Base-by-base conservation (phyloP, 2,888 invertebrate species). In the Callosobruchus maculatus region DNA sequence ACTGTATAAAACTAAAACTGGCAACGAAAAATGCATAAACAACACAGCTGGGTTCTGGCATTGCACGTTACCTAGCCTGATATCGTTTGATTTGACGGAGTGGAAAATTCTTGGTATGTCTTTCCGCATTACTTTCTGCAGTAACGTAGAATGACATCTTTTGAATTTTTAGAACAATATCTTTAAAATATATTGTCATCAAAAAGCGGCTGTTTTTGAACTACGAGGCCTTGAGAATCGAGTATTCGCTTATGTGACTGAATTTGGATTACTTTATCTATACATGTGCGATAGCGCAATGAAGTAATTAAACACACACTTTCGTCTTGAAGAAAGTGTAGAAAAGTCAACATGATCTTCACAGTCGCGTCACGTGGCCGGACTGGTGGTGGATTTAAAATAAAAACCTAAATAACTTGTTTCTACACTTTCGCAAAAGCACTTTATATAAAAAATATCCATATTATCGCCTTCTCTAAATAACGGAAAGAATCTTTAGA, bases 401-500 rank as follows among this genome's bases (percentile, higher is more conserved):
- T 13, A 13, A 49, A 49, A 49, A 49, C 18, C 49, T 49, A 49
- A 26, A 49, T 49, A 49, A 49, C 49, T 49, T 49, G 49, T 13
- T 49, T 49, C 49, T 49, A 49, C 49, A 49, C 49, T 49, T 49
- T 49, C 49, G 49, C 49, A 49, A 49, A 49, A 49, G 49, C 49
- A 49, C 49, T 49, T 49, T 49, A 49, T 49, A 49, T 49, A 49
- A 49, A 49, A 49, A 49, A 49, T 49, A 49, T 49, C 49, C 49
- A 49, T 49, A 49, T n/a, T 49, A 49, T 49, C 49, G 70, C 74
- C 72, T 73, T 73, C 73, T 75, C 76, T 77, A 74, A 78, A 76
- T 74, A 74, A 76, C 75, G 74, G 77, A 75, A 77, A 76, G 74
- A 77, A 73, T 70, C 75, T 49, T 49, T 49, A 49, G 49, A 49